Percentiles rank a stretch among this genome's conserved stretches.
phyloP scores from a whole-genome alignment of 2,113 vertebrate species.

The Pteruthius melanotis region DNA sequence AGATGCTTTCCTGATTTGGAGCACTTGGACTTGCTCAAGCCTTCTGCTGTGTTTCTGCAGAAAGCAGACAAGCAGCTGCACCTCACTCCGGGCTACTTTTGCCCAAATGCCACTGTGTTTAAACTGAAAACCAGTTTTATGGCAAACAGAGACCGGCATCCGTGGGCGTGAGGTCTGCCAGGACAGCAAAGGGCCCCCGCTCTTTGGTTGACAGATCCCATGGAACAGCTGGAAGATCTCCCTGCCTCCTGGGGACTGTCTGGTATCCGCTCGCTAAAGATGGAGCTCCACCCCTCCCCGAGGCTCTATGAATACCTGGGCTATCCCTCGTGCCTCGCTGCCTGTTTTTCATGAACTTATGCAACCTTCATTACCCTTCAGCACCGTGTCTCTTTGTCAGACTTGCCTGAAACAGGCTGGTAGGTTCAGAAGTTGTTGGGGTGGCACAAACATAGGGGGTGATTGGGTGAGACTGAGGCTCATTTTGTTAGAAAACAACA shows the following conservation, averaged over 20 bases:
- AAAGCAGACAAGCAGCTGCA: neutral
- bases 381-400: neutral
- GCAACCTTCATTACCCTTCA: neutral
- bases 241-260: neutral
- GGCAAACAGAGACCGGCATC: neutral
- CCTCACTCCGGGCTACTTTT: neutral
- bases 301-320: neutral
- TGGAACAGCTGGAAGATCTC: neutral
- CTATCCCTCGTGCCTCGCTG: neutral
- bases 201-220: neutral
- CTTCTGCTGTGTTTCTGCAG: neutral
- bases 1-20: neutral
- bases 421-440: neutral
- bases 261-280: neutral
- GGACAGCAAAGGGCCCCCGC: neutral
- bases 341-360: neutral
- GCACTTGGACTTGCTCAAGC: neutral
- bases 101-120: neutral
- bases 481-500: neutral
- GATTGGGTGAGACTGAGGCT: neutral
- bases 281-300: neutral
- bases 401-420: neutral
- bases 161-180: neutral
- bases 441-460: rapidly evolving
- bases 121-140: neutral